Conservation (phyloP, 2,797 vertebrate species). For the Botia almorhae region DNA sequence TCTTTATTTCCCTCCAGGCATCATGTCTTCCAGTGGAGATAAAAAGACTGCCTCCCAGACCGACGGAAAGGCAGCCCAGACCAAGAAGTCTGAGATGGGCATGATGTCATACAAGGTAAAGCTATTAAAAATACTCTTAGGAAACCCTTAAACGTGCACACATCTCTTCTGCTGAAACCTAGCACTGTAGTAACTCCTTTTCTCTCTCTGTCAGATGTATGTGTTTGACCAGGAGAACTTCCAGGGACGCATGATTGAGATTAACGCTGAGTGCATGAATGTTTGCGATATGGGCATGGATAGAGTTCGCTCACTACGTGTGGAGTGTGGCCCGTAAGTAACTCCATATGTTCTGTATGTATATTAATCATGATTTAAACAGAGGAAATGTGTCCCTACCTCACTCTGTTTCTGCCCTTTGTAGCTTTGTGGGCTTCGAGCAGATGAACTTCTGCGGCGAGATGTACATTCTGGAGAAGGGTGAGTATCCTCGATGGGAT, state of each 20-base stretch:
- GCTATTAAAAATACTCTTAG: not conserved
- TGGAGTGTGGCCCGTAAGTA: slow-evolving; percentile 84
- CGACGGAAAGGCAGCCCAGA: slow-evolving; percentile 78
- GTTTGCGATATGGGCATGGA: slow-evolving; percentile 84
- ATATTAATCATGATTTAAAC: not conserved
- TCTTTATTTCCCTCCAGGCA: slow-evolving; percentile 64
- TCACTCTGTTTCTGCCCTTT: slow-evolving; percentile 1
- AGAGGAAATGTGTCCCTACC: not conserved
- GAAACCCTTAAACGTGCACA: not conserved
- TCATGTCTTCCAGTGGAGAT: slow-evolving; percentile 81
- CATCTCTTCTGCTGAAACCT: not conserved
- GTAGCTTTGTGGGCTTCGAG: slow-evolving; percentile 84
- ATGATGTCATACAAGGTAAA: slow-evolving; percentile 81
- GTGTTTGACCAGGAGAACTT: slow-evolving; percentile 86
- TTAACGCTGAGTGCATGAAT: slow-evolving; percentile 82
- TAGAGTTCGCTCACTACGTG: slow-evolving; percentile 81
- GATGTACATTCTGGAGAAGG: slow-evolving; percentile 90
- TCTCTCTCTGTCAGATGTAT: slow-evolving; percentile 69
- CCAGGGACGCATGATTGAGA: slow-evolving; percentile 85
- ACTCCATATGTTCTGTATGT: not conserved
- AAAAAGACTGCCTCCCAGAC: slow-evolving; percentile 83
- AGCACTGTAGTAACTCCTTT: not conserved
- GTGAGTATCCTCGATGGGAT: slow-evolving; percentile 88
- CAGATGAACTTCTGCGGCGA: slow-evolving; percentile 88
- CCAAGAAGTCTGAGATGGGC: slow-evolving; percentile 81